phyloP scores from a whole-genome alignment of 2,888 invertebrate genomes.

The Perizoma affinitatum region DNA sequence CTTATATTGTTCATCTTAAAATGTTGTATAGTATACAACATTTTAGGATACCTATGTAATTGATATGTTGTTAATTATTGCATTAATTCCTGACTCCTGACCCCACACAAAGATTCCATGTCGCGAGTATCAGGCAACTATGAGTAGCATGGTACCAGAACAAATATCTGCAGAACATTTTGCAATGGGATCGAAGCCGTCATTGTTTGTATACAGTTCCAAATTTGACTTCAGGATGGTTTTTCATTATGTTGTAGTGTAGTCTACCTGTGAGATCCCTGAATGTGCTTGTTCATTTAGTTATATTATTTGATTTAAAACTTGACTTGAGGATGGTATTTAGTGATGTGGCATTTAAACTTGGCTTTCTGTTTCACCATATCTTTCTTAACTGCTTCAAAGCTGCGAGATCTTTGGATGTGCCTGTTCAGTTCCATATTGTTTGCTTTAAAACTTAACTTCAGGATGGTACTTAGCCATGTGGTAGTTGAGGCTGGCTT shows the following conservation, averaged over 20 bases:
- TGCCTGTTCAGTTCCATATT: slow-evolving; percentile 38
- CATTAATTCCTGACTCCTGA: no score
- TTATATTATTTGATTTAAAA: slow-evolving; percentile 44
- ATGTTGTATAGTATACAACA: no score
- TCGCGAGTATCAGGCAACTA: no score
- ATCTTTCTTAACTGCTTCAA: slow-evolving; percentile 40
- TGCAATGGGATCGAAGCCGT: no score
- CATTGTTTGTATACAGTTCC: slow-evolving; percentile 47
- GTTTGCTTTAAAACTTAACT: slow-evolving; percentile 53
- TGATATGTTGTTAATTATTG: no score
- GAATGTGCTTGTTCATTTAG: slow-evolving; percentile 66
- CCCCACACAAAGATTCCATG: no score
- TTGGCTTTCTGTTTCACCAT: slow-evolving; percentile 63
- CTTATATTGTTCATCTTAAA: no score
- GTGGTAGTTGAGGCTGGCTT: slow-evolving; percentile 73
- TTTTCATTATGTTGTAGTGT: slow-evolving; percentile 74
- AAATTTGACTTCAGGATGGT: slow-evolving; percentile 67
- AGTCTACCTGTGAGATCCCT: slow-evolving; percentile 29
- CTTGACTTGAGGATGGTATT: slow-evolving; percentile 69
- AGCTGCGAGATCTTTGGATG: no score
- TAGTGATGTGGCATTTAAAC: slow-evolving; percentile 73
- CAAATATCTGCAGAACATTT: no score
- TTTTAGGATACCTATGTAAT: no score
- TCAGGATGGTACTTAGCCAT: slow-evolving; percentile 73
- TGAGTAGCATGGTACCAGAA: no score